Evolutionary conservation across 1,140 invertebrate genomes (phyloP).

Genomic region (Magallana gigas): DNA sequence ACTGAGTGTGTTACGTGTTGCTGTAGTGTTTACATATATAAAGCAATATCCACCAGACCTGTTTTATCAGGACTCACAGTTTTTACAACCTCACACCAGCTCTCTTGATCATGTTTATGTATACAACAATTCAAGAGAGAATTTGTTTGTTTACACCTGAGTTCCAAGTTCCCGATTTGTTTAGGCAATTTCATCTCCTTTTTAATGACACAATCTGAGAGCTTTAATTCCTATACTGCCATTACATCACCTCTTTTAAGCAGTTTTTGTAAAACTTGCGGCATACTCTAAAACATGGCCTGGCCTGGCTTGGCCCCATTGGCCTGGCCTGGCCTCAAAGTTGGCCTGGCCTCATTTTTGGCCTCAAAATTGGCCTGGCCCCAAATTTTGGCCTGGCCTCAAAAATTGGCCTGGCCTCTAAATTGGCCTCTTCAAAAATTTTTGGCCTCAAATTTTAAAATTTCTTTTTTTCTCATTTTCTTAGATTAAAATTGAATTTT

Average conservation of each 20-base stretch:
- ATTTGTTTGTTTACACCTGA: not conserved
- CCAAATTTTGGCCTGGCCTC: too few relatives aligned
- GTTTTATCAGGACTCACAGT: not conserved
- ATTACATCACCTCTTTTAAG: not conserved
- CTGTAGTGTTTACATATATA: slow-evolving; percentile 1
- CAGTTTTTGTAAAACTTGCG: too few relatives aligned
- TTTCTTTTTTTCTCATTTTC: too few relatives aligned
- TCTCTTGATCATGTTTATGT: not conserved
- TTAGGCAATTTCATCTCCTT: slow-evolving; percentile 3
- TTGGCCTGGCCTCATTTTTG: too few relatives aligned
- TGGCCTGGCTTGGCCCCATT: too few relatives aligned
- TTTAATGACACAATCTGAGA: not conserved
- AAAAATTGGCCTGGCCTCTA: too few relatives aligned
- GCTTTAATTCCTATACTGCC: not conserved
- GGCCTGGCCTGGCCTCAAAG: too few relatives aligned
- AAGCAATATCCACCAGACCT: not conserved
- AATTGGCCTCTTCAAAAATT: too few relatives aligned
- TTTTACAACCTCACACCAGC: not conserved
- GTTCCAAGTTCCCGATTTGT: not conserved
- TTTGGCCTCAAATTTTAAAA: too few relatives aligned
- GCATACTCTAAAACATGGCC: too few relatives aligned
- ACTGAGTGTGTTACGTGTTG: not conserved
- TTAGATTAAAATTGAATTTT: too few relatives aligned
- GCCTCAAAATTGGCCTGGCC: too few relatives aligned
- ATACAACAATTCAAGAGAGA: not conserved